These are phyloP conservation scores for Pinctada fucata DNA, from an alignment of 2,888 invertebrate species.

Conservation along the genomic window DNA sequence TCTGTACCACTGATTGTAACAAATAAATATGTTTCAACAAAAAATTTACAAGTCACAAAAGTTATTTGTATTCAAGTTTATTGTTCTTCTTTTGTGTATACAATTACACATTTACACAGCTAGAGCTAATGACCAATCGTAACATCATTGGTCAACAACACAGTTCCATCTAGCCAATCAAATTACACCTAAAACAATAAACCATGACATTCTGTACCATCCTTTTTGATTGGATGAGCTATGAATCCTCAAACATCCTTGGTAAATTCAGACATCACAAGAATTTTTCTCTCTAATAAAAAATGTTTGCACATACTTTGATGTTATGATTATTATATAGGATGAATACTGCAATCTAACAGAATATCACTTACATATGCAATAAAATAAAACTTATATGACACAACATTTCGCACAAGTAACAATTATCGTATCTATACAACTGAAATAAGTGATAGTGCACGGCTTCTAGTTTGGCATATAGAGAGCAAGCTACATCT, in stretches of 20 bases:
- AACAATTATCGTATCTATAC: too few relatives aligned
- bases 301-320: too few relatives aligned
- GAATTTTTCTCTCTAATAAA: too few relatives aligned
- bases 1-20: too few relatives aligned
- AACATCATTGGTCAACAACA: conserved; percentile 6
- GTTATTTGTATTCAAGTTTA: background rate
- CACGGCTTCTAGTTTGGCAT: too few relatives aligned
- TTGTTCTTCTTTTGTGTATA: conserved; percentile 18
- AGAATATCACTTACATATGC: background rate
- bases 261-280: background rate
- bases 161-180: conserved; percentile 18
- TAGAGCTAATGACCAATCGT: conserved; percentile 14
- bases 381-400: background rate
- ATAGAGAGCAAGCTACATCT: too few relatives aligned
- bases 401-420: background rate
- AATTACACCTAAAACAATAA: conserved; percentile 9
- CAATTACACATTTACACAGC: conserved; percentile 25
- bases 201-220: background rate
- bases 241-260: background rate
- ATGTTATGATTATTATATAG: background rate
- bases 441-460: too few relatives aligned
- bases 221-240: conserved; percentile 10
- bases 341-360: background rate
- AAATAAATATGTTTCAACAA: too few relatives aligned
- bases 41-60: too few relatives aligned